Percentiles rank a stretch among this genome's conserved stretches.
Conservation (phyloP, 92 coral and sea anemone genomes). For the Metridium senile region DNA sequence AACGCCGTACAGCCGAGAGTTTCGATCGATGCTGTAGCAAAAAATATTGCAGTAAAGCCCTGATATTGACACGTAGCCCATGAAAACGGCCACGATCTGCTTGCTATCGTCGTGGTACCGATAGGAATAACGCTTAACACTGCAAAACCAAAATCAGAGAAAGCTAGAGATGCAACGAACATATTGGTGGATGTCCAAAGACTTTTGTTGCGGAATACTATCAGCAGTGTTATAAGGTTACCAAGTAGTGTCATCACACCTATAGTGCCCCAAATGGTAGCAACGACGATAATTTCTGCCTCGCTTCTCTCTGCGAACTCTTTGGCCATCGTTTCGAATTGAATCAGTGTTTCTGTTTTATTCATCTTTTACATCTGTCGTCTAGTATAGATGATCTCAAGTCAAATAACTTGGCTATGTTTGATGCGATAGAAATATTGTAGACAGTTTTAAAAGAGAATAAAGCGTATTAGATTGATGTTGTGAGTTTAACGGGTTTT, state of each 20-base stretch:
- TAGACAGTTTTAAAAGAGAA: no score
- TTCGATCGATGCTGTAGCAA: constrained; percentile 58
- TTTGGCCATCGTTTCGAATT: not conserved
- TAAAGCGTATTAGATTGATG: no score
- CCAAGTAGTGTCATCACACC: constrained; percentile 30
- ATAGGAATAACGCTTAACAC: constrained; percentile 40
- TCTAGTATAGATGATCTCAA: no score
- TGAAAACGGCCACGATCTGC: constrained; percentile 51
- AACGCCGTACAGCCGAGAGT: constrained; percentile 61
- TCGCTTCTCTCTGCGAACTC: constrained; percentile 13
- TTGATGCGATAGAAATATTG: no score
- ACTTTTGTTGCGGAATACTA: constrained; percentile 26
- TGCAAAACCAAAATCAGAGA: constrained; percentile 60
- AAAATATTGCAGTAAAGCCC: constrained; percentile 41
- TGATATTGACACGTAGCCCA: constrained; percentile 47
- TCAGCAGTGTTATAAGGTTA: constrained; percentile 45
- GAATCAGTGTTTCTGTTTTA: not conserved
- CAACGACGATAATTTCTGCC: not conserved
- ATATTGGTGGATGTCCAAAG: constrained; percentile 49
- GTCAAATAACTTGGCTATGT: no score
- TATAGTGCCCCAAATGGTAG: constrained; percentile 4
- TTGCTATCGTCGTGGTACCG: constrained; percentile 20
- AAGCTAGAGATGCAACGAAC: constrained; percentile 61
- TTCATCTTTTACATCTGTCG: no score
- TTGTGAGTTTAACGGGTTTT: no score